Evolutionary conservation across 2,797 vertebrate genomes (phyloP).

Genomic region (Neosilurus hyrtlii): DNA sequence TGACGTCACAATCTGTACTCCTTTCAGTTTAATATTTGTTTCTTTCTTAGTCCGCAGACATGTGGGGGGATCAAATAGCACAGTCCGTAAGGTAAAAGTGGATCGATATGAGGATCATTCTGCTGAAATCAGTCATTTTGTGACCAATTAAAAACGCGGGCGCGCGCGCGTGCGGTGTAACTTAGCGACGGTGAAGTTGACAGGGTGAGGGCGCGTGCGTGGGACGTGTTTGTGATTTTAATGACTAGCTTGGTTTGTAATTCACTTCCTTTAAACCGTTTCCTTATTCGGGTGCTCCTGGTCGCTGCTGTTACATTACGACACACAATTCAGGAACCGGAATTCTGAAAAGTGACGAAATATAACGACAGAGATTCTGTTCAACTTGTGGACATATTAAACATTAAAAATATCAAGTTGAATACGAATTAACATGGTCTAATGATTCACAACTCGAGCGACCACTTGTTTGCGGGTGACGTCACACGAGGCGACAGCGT

Average conservation of each 20-base stretch:
- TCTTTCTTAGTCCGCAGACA: too few species aligned
- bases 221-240: neutral
- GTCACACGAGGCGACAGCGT: neutral
- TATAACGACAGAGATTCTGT: neutral
- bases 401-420: too few species aligned
- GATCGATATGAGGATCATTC: neutral
- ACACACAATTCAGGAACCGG: neutral
- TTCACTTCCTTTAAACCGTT: neutral
- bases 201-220: neutral
- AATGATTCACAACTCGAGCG: too few species aligned
- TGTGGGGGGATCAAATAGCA: too few species aligned
- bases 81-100: neutral
- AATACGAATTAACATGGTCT: too few species aligned
- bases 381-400: neutral
- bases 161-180: neutral
- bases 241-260: neutral
- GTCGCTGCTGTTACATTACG: neutral
- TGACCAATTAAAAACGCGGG: neutral
- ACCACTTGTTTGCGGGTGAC: neutral
- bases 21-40: neutral
- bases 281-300: neutral
- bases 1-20: conserved; percentile 43
- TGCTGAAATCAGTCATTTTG: neutral
- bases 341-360: neutral
- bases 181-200: neutral